A percentile compares a stretch with the other conserved stretches of the same genome.
phyloP scores from a whole-genome alignment of 1,140 invertebrate species.

The Vanessa atalanta region DNA sequence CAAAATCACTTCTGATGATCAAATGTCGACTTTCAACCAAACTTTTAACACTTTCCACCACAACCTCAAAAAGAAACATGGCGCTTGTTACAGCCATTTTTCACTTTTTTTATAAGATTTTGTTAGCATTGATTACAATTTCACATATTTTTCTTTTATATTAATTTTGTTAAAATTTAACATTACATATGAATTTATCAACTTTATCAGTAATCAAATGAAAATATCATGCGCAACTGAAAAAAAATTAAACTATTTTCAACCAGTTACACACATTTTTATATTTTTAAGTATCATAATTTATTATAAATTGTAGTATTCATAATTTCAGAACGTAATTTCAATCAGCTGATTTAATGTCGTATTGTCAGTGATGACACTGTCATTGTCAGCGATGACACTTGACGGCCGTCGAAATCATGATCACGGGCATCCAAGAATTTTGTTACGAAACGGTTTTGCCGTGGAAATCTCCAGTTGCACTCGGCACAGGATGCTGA shows the following conservation, averaged over 20 bases:
- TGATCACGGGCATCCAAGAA: conserved; percentile 19
- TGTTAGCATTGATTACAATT: neutral
- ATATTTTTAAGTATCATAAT: neutral
- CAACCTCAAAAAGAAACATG: conserved; percentile 75
- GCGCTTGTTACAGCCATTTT: conserved; percentile 63
- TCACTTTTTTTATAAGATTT: conserved; percentile 34
- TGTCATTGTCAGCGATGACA: conserved; percentile 30
- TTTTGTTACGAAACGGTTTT: conserved; percentile 44
- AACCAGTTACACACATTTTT: neutral
- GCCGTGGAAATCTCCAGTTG: conserved; percentile 28
- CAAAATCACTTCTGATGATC: conserved; percentile 70
- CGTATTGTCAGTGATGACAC: conserved; percentile 3
- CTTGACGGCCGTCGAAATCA: conserved; percentile 4
- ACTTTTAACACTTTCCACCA: conserved; percentile 67
- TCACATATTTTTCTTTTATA: conserved; percentile 1
- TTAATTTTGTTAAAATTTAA: neutral
- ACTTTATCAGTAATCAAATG: neutral
- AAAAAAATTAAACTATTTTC: neutral
- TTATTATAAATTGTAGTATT: neutral
- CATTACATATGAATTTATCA: neutral
- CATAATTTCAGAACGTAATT: conserved; percentile 20
- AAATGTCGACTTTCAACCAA: conserved; percentile 60
- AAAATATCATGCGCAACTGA: neutral
- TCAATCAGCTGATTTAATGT: conserved; percentile 27
- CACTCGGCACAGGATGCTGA: conserved; percentile 32